These are phyloP conservation scores for Idaea dimidiata DNA, from an alignment of 2,888 invertebrate species.

Conservation along the genomic window DNA sequence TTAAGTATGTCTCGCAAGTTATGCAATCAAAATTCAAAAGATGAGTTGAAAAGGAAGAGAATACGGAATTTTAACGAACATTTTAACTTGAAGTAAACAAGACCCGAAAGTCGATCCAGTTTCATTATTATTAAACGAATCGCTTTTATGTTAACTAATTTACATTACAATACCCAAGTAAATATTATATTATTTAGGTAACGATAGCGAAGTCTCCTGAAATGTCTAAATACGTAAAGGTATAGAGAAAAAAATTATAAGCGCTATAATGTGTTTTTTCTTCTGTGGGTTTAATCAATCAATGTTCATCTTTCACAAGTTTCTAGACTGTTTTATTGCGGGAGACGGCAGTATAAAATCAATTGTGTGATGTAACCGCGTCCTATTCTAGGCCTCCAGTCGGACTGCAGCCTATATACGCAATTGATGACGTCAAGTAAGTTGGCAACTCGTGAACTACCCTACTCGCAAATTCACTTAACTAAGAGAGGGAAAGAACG, in stretches of 20 bases:
- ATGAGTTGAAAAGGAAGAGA: conserved; percentile 2
- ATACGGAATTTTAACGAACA: conserved; percentile 22
- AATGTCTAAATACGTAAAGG: background rate
- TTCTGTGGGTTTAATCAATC: background rate
- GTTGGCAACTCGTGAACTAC: conserved; percentile 43
- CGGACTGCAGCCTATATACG: conserved; percentile 51
- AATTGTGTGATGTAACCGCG: background rate
- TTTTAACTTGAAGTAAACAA: conserved; percentile 20
- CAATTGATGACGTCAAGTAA: conserved; percentile 54
- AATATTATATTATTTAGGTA: background rate
- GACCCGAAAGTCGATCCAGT: conserved; percentile 8
- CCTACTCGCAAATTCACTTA: conserved; percentile 48
- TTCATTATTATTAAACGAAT: conserved; percentile 3
- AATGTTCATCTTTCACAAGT: background rate
- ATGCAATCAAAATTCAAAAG: conserved; percentile 32
- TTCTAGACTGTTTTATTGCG: background rate
- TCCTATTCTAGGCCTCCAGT: conserved; percentile 28
- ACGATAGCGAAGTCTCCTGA: background rate
- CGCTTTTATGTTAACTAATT: background rate
- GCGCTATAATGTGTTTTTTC: background rate
- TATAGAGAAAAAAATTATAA: background rate
- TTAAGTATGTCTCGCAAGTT: conserved; percentile 27
- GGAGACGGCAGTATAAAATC: background rate
- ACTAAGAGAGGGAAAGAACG: conserved; percentile 23
- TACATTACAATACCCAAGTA: background rate